Conservation (phyloP, 1,140 invertebrate species). For the Aphelinus atriplicis region DNA sequence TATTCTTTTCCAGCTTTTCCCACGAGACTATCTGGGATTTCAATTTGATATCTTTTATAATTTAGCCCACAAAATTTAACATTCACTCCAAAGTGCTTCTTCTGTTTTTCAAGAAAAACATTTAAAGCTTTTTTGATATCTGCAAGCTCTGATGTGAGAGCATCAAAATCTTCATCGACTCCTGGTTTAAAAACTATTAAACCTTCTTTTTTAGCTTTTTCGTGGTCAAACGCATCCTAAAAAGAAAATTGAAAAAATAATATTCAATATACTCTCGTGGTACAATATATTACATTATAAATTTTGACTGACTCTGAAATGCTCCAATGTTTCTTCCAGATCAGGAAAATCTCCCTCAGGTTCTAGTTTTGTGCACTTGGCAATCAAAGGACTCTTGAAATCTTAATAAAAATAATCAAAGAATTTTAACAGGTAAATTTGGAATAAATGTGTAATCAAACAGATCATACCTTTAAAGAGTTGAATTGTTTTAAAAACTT, state of each 20-base stretch:
- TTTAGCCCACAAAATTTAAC: slow-evolving; percentile 85
- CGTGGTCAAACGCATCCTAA: slow-evolving; percentile 88
- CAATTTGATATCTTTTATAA: slow-evolving; percentile 93
- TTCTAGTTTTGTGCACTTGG: slow-evolving; percentile 66
- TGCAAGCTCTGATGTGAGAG: slow-evolving; percentile 72
- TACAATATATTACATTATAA: not conserved
- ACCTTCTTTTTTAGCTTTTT: slow-evolving; percentile 85
- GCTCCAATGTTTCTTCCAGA: slow-evolving; percentile 77
- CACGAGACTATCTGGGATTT: slow-evolving; percentile 83
- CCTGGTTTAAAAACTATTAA: slow-evolving; percentile 87
- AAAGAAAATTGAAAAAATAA: not conserved
- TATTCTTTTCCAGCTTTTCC: slow-evolving; percentile 79
- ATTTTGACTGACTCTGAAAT: slow-evolving; percentile 77
- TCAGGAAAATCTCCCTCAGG: slow-evolving; percentile 81
- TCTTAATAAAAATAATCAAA: slow-evolving; percentile 44
- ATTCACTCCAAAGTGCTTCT: slow-evolving; percentile 70
- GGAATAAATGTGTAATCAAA: slow-evolving; percentile 28
- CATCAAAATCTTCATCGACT: slow-evolving; percentile 90
- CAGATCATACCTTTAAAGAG: slow-evolving; percentile 70
- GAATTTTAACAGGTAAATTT: slow-evolving; percentile 15
- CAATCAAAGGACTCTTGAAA: slow-evolving; percentile 68
- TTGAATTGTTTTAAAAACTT: slow-evolving; percentile 71
- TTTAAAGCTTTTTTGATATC: slow-evolving; percentile 78
- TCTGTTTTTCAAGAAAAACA: slow-evolving; percentile 79
- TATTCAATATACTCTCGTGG: too few relatives aligned